These are phyloP conservation scores for Dolichoris vasculosae DNA, from an alignment of 1,140 invertebrate species.

Conservation along the genomic window DNA sequence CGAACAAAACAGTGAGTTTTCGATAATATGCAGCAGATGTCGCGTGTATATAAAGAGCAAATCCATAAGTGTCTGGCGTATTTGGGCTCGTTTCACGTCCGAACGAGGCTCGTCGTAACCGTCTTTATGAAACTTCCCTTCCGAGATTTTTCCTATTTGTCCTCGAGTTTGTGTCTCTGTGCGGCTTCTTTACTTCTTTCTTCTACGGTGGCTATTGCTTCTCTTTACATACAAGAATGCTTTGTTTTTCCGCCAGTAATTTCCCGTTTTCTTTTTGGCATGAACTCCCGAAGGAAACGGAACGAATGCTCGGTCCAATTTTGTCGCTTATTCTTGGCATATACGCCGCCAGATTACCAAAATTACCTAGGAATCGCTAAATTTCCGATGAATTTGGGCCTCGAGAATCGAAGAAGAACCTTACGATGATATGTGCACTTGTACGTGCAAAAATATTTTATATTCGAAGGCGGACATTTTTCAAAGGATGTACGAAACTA, in stretches of 20 bases:
- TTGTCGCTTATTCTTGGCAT: not conserved
- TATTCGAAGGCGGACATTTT: not conserved
- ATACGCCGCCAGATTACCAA: not conserved
- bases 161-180: not conserved
- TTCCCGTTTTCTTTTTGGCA: not conserved
- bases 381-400: not conserved
- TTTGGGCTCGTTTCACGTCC: slow-evolving; percentile 15
- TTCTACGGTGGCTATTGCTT: slow-evolving; percentile 1
- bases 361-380: slow-evolving; percentile 16
- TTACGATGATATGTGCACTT: no score
- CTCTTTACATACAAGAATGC: not conserved
- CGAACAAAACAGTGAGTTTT: not conserved
- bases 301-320: slow-evolving; percentile 26
- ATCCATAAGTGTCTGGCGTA: not conserved
- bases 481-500: not conserved
- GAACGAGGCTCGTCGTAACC: not conserved
- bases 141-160: slow-evolving; percentile 18
- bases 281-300: slow-evolving; percentile 2
- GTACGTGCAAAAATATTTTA: not conserved
- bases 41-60: not conserved
- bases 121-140: slow-evolving; percentile 23
- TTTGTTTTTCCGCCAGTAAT: not conserved
- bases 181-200: slow-evolving; percentile 11
- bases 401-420: not conserved
- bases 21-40: not conserved